Base-by-base conservation (phyloP, 2,797 vertebrate genomes). In the Gallinago stenura region DNA sequence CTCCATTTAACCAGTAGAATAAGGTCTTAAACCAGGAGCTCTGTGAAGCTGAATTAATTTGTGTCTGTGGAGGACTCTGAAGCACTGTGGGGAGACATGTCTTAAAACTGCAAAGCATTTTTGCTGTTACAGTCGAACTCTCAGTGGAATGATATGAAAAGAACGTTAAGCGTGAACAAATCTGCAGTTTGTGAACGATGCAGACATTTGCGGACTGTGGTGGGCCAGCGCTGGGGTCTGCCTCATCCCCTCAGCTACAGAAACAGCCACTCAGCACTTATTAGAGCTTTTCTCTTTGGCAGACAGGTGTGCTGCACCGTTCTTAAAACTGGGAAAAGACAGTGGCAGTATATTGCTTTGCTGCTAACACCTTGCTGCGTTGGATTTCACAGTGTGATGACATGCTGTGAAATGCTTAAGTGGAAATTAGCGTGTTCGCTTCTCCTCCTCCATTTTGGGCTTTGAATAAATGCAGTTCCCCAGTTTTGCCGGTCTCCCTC, bases 11-110 rank as follows among this genome's bases (percentile, higher is more conserved):
- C 48, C 60, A 41, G 20, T 7, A 5, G 43, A 64, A 90, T 76
- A 72, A 60, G 31, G 24, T 72, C 75, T 84, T 87, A 66, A 61
- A 60, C 50, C 43, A 66, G 77, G 18, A 87, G 48, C 24, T 71
- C 78, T 80, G 25, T 18, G 28, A 90, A 91, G 70, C n/a, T 89
- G 85, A 95, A 95, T 92, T 70, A 84, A 93, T 90, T 94, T 94
- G 41, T 70, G 26, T 58, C 57, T 94, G 70, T 75, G 87, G 53
- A 94, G 64, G 33, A 60, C 43, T 91, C 73, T 65, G 60, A 87
- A 84, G 53, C 37, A 48, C 73, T 86, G 25, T 54, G 51, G 70
- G n/a, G 89, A 86, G 70, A 96, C n/a, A 15, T 61, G 33, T 79
- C 75, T 65, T 86, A 85, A 93, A 92, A 92, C 35, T 84, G 68